These are phyloP conservation scores for Polyploca ridens DNA, from an alignment of 2,888 invertebrate genomes.

Conservation along the genomic window DNA sequence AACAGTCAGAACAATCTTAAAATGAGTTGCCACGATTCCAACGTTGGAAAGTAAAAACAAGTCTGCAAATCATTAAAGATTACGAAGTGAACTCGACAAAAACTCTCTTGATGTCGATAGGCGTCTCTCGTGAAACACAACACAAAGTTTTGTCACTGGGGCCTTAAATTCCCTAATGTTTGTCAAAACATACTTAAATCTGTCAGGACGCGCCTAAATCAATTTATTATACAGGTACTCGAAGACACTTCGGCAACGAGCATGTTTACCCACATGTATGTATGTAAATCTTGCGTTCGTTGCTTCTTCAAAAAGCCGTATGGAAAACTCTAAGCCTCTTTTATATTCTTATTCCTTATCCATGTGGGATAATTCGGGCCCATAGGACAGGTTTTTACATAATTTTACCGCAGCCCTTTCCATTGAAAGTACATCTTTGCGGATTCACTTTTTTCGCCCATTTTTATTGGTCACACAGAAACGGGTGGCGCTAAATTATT, in stretches of 20 bases:
- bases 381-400: conserved; percentile 82
- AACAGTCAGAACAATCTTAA: conserved; percentile 1
- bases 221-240: conserved; percentile 81
- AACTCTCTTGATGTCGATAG: conserved; percentile 60
- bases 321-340: conserved; percentile 80
- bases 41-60: conserved; percentile 24
- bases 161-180: conserved; percentile 79
- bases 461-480: conserved; percentile 63
- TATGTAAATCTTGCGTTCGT: conserved; percentile 78
- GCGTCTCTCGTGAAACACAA: conserved; percentile 54
- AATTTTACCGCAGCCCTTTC: conserved; percentile 76
- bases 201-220: conserved; percentile 82
- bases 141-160: conserved; percentile 73
- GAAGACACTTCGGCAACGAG: conserved; percentile 68
- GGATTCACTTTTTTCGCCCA: conserved; percentile 56
- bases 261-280: conserved; percentile 71
- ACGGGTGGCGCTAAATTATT: conserved; percentile 64
- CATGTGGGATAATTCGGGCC: conserved; percentile 80
- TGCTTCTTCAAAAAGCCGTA: conserved; percentile 75
- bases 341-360: conserved; percentile 82
- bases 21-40: conserved; percentile 10
- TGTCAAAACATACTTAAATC: conserved; percentile 80
- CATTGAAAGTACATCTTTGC: conserved; percentile 56
- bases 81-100: conserved; percentile 47
- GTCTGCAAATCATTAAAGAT: conserved; percentile 45